phyloP scores from a whole-genome alignment of 2,113 vertebrate species.

The Thamnophis sirtalis region DNA sequence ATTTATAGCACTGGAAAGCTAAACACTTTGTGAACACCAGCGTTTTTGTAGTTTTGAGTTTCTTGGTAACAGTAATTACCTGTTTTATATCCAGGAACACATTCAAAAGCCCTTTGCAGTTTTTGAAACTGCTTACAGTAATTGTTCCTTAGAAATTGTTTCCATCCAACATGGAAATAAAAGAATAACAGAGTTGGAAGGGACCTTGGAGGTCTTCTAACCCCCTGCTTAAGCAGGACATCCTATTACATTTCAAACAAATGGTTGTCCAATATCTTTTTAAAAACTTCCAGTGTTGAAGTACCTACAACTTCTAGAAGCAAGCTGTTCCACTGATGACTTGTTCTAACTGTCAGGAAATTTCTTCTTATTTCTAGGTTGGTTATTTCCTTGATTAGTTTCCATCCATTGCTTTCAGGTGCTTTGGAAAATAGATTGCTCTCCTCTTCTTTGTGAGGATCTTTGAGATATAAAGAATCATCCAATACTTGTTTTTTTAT shows the following conservation, averaged over 20 bases:
- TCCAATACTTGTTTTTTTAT: not conserved
- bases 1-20: conserved; percentile 23
- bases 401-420: not conserved
- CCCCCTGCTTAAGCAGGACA: not conserved
- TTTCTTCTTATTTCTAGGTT: not conserved
- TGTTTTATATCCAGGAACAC: not conserved
- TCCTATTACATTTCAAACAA: not conserved
- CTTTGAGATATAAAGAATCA: not conserved
- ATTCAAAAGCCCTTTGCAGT: not conserved
- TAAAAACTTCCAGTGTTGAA: not conserved
- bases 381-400: not conserved
- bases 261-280: not conserved
- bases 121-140: not conserved
- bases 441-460: not conserved
- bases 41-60: not conserved
- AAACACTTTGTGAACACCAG: not conserved
- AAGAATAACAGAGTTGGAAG: not conserved
- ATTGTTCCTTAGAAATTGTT: not conserved
- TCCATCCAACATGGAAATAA: not conserved
- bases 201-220: not conserved
- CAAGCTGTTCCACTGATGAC: not conserved
- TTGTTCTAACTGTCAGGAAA: not conserved
- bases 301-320: not conserved
- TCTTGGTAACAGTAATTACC: not conserved
- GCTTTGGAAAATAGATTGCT: not conserved